Base-by-base conservation (phyloP, 2,797 vertebrate genomes). In the Fringilla coelebs region DNA sequence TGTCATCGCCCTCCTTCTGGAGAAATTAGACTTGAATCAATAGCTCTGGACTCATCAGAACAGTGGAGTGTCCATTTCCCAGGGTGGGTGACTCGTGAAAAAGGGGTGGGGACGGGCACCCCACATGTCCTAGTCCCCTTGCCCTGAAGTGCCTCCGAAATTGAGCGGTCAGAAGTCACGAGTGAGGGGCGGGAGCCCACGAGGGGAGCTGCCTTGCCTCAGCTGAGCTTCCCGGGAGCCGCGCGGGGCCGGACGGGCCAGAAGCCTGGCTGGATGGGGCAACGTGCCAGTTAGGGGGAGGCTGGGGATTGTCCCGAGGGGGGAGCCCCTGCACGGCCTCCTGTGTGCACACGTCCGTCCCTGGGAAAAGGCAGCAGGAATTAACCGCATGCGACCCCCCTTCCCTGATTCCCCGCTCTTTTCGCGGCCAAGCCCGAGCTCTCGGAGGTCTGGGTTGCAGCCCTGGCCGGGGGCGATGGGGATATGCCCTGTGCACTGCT, bases 1-100 rank as follows among this genome's bases (percentile, higher is more conserved):
- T 84, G 75, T 90, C 96, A 92, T 61, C 54, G 77, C 43, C 15
- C 87, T 85, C 91, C 86, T 95, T 89, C 89, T 91, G 93, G 81
- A 93, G 93, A 96, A 96, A 94, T 90, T 32, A 95, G 84, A 96
- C 89, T 89, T 78, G 89, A 77, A 84, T 88, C 96, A 90, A 85
- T 84, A 85, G 85, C 71, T 79, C 93, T 91, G 96, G 88, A 83
- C 61, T 76, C 91, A 85, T 70, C 55, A 88, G 93, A 95, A 93
- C 93, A 79, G 85, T 51, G 79, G 14, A 40, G 77, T 83, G 89
- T 93, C 97, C 73, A 48, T 93, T 97, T 96, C 84, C 89, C 58
- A 91, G 78, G 61, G 79, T 58, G 83, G 79, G 75, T 73, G 73
- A 91, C 90, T 74, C 40, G 26, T 32, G 48, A 36, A 76, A 92